These are phyloP conservation scores for Agapostemon virescens DNA, from an alignment of 2,888 invertebrate species.

Conservation along the genomic window DNA sequence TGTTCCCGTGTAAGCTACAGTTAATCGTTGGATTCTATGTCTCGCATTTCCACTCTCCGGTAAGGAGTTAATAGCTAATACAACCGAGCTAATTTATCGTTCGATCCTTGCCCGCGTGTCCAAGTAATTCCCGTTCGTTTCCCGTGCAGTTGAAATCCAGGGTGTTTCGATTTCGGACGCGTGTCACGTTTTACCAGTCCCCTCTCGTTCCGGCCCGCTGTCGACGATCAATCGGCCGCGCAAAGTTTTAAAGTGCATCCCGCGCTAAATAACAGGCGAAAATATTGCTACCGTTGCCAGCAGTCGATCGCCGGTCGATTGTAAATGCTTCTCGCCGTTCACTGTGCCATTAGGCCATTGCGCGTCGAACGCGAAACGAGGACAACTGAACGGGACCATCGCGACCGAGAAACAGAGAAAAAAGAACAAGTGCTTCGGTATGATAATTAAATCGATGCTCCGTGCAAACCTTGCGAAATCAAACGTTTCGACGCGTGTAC, in stretches of 20 bases:
- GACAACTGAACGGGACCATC: not conserved
- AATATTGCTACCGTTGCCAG: not conserved
- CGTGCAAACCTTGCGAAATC: not conserved
- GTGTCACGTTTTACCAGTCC: constrained; percentile 40
- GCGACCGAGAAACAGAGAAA: too few relatives aligned
- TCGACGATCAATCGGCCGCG: constrained; percentile 32
- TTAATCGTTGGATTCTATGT: too few relatives aligned
- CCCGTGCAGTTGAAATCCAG: constrained; percentile 44
- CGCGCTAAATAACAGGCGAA: constrained; percentile 16
- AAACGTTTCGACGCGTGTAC: not conserved
- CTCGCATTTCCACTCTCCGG: not conserved
- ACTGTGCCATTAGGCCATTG: constrained; percentile 6
- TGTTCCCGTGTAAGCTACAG: too few relatives aligned
- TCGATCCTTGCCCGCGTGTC: constrained; percentile 48
- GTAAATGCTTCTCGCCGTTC: constrained; percentile 27
- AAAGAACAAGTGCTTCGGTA: not conserved
- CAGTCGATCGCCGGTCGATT: constrained; percentile 29
- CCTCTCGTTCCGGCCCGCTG: constrained; percentile 11
- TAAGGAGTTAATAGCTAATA: constrained; percentile 57
- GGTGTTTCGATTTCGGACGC: constrained; percentile 40
- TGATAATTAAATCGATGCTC: constrained; percentile 12
- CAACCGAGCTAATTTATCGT: constrained; percentile 59
- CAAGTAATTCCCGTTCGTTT: constrained; percentile 50
- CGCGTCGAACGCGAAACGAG: not conserved
- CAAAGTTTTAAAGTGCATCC: constrained; percentile 36